Conservation (phyloP, 2,888 invertebrate genomes). For the Leucophenga maculata region DNA sequence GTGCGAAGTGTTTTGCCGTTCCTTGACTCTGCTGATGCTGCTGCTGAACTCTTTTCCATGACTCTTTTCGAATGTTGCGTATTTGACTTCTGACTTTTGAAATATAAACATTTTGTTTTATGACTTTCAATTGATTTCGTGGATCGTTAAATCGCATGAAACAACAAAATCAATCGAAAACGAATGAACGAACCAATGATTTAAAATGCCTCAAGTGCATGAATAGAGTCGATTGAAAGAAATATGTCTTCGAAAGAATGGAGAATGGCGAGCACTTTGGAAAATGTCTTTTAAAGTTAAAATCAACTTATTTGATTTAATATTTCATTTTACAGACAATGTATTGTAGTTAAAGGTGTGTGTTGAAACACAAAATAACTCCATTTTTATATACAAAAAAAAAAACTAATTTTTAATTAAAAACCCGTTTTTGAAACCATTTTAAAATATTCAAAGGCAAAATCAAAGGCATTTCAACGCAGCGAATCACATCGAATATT, state of each 20-base stretch:
- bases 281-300: too few relatives aligned
- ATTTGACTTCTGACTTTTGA: slow-evolving; percentile 63
- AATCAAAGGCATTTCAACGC: background rate
- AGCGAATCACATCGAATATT: slow-evolving; percentile 37
- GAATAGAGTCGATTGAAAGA: background rate
- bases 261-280: background rate
- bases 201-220: too few relatives aligned
- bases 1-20: background rate
- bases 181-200: slow-evolving; percentile 2
- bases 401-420: slow-evolving; percentile 42
- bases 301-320: too few relatives aligned
- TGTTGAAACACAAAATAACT: slow-evolving; percentile 21
- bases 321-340: too few relatives aligned
- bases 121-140: slow-evolving; percentile 57
- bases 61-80: slow-evolving; percentile 47
- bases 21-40: too few relatives aligned
- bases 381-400: too few relatives aligned
- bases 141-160: slow-evolving; percentile 34
- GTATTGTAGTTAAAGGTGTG: background rate
- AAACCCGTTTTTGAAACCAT: slow-evolving; percentile 46
- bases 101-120: slow-evolving; percentile 60
- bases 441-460: background rate
- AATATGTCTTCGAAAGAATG: background rate
- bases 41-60: slow-evolving; percentile 25
- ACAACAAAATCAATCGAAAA: slow-evolving; percentile 9